Evolutionary conservation across 2,797 vertebrate genomes (phyloP), one percentile per base, ranked within the genome.

Genomic region (Onychomys arenicola): DNA sequence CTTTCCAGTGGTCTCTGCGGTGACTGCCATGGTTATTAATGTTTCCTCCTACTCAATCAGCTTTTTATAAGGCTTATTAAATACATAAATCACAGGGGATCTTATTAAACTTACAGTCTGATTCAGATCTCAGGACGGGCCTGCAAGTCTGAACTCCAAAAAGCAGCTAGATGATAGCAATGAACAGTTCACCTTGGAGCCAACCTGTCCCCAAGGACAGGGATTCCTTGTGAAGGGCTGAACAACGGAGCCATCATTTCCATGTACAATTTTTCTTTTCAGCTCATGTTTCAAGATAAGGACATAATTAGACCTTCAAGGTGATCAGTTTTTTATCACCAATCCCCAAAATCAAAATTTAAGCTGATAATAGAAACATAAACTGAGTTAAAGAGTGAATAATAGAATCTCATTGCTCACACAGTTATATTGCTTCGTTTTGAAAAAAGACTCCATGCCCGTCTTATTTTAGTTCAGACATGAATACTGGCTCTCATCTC

Each of bases 301-400:
- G 43, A 93, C 25, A 59, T 27, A 85, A 69, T 46, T 29, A 89
- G 40, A 91, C 37, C 23, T 86, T 93, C 78, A 85, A 14, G 40
- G 40, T 2, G 1, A 94, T 73, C 67, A 40, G 59, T 86, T 57
- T 55, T 92, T 71, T 65, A 90, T 40, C 27, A 32, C 40, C 52
- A 73, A 52, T 83, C 59, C n/a, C 83, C 43, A 65, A 88, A 73
- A 81, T 65, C 40, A 85, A 71, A 97, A 90, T 46, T 23, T 43
- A 75, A 92, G 76, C 46, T 59, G 57, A 49, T 37, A 61, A 61
- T 32, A 91, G 71, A 76, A 27, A 55, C 16, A 59, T 32, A 82
- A 85, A 40, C 61, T 52, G 80, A 94, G 71, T 80, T 85, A 89
- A 93, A 82, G n/a, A 1, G 11, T 37, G 63, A 89, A 69, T 91